Base-by-base conservation (phyloP, 2,797 vertebrate genomes). In the Spondyliosoma cantharus region DNA sequence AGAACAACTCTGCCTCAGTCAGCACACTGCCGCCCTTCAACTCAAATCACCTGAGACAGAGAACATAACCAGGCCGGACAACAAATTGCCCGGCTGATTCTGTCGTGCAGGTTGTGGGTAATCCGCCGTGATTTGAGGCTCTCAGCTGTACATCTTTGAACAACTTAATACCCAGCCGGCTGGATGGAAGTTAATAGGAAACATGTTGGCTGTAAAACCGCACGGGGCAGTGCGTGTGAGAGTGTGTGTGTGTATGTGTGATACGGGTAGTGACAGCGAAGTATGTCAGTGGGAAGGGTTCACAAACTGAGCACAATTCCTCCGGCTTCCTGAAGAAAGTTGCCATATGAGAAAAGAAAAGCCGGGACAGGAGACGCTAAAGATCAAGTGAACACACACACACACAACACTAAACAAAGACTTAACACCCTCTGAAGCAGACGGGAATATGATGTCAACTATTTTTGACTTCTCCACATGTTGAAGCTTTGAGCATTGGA, bases 121-220 rank as follows among this genome's bases (percentile, higher is more conserved):
- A 94, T 93, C 90, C 79, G 6, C 59, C 25, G 65, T 89, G 90
- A 93, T 92, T 94, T 82, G 61, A 84, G 85, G 76, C 83, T 79
- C 75, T 90, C 72, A 22, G 82, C 83, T 80, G 74, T 79, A 84
- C 74, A 87, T 86, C 83, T 92, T 83, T 91, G 84, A 92, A 92
- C 90, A 90, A 89, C 80, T 86, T 90, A 88, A 93, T 91, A 82
- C 81, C 42, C 75, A 43, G 62, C 62, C 56, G n/a, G 66, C 77
- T 84, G 63, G 74, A 79, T 81, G 70, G 74, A 75, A 70, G 71
- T 53, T 95, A 95, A 95, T 94, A 48, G 89, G 89, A 95, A 95
- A 87, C 93, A 94, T 50, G 72, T 63, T 86, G 77, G 76, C 78
- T 79, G 74, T 45, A 70, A 78, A 79, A 83, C 73, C 72, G 50